Evolutionary conservation across 2,888 invertebrate genomes (phyloP).

Genomic region (Linnaemya tessellans): DNA sequence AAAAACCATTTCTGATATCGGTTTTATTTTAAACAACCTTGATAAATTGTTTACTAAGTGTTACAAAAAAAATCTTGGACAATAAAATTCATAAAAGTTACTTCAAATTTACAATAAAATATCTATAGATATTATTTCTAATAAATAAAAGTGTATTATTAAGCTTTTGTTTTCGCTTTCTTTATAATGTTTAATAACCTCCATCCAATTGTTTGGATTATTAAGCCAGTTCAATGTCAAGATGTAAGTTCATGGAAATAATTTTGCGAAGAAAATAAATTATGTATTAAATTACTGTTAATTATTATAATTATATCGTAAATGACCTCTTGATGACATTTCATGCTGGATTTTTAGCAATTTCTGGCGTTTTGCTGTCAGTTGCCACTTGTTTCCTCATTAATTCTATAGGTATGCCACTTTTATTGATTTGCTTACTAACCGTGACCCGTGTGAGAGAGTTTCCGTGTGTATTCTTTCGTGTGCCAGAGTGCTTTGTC

Average conservation of each 20-base stretch:
- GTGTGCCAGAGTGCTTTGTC: neutral
- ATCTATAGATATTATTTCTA: neutral
- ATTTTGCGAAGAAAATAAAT: neutral
- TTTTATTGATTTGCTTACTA: constrained; percentile 52
- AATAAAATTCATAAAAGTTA: neutral
- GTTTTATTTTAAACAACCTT: constrained; percentile 17
- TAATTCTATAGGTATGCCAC: neutral
- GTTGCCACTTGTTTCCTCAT: neutral
- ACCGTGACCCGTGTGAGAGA: constrained; percentile 13
- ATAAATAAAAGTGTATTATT: constrained; percentile 13
- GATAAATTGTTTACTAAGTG: neutral
- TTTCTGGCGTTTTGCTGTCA: constrained; percentile 24
- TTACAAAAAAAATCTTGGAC: neutral
- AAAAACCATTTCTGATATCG: neutral
- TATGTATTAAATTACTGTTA: constrained; percentile 28
- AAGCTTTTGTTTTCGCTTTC: constrained; percentile 25
- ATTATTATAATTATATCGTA: constrained; percentile 20
- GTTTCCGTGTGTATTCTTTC: neutral
- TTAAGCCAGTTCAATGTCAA: constrained; percentile 80
- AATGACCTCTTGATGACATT: constrained; percentile 49
- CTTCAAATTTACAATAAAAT: too few species aligned
- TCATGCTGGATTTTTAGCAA: constrained; percentile 12
- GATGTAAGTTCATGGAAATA: constrained; percentile 79
- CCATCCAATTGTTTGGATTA: constrained; percentile 78
- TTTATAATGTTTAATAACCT: constrained; percentile 75